A percentile compares a stretch with the other conserved stretches of the same genome.
Conservation (phyloP, 2,113 vertebrate species). For the Oryzias melastigma region DNA sequence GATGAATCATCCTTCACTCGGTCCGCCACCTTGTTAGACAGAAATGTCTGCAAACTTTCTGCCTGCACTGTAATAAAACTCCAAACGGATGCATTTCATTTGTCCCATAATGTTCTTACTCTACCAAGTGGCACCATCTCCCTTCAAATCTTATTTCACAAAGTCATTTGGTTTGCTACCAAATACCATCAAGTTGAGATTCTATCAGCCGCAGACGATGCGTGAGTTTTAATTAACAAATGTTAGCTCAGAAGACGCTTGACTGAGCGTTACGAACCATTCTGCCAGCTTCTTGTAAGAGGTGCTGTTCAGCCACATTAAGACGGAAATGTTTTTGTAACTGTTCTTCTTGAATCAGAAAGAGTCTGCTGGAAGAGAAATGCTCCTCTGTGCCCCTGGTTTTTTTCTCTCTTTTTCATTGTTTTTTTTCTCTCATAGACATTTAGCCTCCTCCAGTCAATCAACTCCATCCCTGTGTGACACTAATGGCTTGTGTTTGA, state of each 20-base stretch:
- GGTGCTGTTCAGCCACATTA: background rate
- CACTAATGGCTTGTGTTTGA: slow-evolving; percentile 15
- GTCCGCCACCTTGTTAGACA: background rate
- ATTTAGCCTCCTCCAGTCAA: background rate
- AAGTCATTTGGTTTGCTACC: background rate
- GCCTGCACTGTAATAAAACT: background rate
- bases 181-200: background rate
- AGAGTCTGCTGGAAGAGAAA: slow-evolving; percentile 1
- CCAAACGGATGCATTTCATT: background rate
- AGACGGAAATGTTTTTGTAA: slow-evolving; percentile 4
- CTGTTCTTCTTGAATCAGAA: slow-evolving; percentile 1
- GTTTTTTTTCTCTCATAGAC: background rate
- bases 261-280: background rate
- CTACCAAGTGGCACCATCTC: background rate
- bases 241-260: background rate
- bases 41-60: background rate
- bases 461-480: slow-evolving; percentile 8
- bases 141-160: background rate
- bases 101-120: background rate
- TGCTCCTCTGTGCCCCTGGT: slow-evolving; percentile 1
- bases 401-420: background rate
- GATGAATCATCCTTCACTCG: background rate
- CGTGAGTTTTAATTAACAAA: background rate
- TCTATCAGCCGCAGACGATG: background rate
- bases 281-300: background rate